Percentiles rank a stretch among this genome's conserved stretches.
phyloP scores from a whole-genome alignment of 2,113 vertebrate species.

The Promerops cafer region DNA sequence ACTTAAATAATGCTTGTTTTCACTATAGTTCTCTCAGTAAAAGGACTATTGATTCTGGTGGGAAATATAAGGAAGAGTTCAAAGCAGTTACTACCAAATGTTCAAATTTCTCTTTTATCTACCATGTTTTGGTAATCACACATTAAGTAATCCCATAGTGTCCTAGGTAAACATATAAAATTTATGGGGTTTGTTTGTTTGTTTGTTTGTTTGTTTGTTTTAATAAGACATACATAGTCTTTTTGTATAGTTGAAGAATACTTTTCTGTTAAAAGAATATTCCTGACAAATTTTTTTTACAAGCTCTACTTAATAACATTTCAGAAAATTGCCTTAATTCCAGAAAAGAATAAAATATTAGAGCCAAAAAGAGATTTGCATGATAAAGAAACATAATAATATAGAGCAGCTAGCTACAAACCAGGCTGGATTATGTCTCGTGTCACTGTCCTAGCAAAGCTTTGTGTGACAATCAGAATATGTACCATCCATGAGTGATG shows the following conservation, averaged over 20 bases:
- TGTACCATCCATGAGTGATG: neutral
- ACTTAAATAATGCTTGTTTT: neutral
- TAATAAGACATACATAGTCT: neutral
- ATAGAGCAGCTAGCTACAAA: neutral
- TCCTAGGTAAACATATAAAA: neutral
- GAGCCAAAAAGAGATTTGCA: neutral
- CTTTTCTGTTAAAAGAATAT: neutral
- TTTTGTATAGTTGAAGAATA: neutral
- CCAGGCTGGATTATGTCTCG: neutral
- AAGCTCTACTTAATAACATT: neutral
- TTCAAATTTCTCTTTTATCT: neutral
- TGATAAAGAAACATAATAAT: neutral
- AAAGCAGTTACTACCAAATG: neutral
- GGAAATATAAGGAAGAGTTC: neutral
- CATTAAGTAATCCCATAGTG: neutral
- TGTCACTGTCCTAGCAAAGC: neutral
- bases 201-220: neutral
- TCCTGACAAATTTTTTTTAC: neutral
- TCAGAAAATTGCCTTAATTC: neutral
- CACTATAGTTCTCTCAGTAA: neutral
- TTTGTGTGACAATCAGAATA: neutral
- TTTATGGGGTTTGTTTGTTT: neutral
- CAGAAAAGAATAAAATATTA: neutral
- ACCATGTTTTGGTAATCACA: neutral
- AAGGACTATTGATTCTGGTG: neutral